Evolutionary conservation across 2,888 invertebrate species (phyloP).

Genomic region (Ennomos erosarius): DNA sequence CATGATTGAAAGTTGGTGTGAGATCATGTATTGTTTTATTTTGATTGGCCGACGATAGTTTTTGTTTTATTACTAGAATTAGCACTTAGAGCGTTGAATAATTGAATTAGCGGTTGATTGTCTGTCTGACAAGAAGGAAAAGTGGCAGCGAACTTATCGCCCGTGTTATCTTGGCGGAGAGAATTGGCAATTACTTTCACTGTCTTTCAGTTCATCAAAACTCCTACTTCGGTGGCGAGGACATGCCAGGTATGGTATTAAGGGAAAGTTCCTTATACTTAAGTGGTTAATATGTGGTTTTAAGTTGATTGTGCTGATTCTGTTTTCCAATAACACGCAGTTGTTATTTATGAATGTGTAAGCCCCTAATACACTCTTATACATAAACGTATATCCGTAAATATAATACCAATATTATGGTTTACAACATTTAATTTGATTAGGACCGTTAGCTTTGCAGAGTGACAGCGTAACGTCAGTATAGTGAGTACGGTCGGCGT

Average conservation of each 20-base stretch:
- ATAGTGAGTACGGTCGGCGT: constrained; percentile 43
- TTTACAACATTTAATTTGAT: constrained; percentile 78
- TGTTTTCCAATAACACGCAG: constrained; percentile 2
- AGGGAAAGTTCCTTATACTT: constrained; percentile 44
- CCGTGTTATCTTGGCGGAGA: constrained; percentile 60
- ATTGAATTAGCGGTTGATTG: constrained; percentile 68
- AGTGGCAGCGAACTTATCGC: constrained; percentile 64
- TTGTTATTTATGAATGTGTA: constrained; percentile 49
- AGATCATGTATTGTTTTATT: constrained; percentile 42
- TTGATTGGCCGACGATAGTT: constrained; percentile 39
- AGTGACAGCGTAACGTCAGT: constrained; percentile 32
- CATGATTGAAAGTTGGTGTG: constrained; percentile 34
- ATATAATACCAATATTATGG: constrained; percentile 46
- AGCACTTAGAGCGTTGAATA: constrained; percentile 56
- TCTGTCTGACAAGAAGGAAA: constrained; percentile 63
- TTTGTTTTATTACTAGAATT: constrained; percentile 54
- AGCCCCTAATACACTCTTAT: constrained; percentile 53
- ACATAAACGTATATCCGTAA: constrained; percentile 39
- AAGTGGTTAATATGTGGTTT: constrained; percentile 7
- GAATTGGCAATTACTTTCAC: constrained; percentile 70
- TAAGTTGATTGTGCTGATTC: constrained; percentile 24
- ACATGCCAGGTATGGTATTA: constrained; percentile 27
- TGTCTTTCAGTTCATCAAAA: constrained; percentile 60
- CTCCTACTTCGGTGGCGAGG: constrained; percentile 34
- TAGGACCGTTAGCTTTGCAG: constrained; percentile 63